Evolutionary conservation across 2,888 invertebrate genomes (phyloP).

Genomic region (Aphodius granarius): DNA sequence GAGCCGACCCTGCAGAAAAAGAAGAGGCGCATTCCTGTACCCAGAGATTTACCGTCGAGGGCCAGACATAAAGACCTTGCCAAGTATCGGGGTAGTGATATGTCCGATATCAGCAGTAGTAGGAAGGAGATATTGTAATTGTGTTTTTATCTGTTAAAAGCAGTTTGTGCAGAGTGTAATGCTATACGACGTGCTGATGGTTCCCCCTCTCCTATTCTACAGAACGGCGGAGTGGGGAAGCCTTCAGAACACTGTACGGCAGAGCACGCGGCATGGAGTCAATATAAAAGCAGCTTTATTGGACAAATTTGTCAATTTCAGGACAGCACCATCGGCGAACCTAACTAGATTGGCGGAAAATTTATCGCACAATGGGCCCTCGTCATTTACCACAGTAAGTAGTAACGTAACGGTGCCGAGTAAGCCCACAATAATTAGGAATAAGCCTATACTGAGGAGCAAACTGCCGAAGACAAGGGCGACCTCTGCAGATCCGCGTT

Average conservation of each 20-base stretch:
- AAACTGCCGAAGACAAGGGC: background rate
- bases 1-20: background rate
- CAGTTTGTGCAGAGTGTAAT: too few species aligned
- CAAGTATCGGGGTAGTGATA: background rate
- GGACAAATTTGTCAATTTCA: too few species aligned
- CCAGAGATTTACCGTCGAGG: background rate
- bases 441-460: constrained; percentile 4
- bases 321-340: background rate
- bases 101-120: background rate
- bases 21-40: background rate
- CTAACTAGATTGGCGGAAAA: background rate
- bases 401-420: background rate
- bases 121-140: background rate
- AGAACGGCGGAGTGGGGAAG: too few species aligned
- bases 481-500: background rate
- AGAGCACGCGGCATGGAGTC: too few species aligned
- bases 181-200: too few species aligned
- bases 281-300: too few species aligned
- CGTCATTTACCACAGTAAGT: background rate
- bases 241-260: too few species aligned
- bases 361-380: background rate
- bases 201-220: too few species aligned
- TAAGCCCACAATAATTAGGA: background rate
- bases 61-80: background rate
- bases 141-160: background rate